phyloP scores from a whole-genome alignment of 2,888 invertebrate species.

The Drosophila subquinaria region DNA sequence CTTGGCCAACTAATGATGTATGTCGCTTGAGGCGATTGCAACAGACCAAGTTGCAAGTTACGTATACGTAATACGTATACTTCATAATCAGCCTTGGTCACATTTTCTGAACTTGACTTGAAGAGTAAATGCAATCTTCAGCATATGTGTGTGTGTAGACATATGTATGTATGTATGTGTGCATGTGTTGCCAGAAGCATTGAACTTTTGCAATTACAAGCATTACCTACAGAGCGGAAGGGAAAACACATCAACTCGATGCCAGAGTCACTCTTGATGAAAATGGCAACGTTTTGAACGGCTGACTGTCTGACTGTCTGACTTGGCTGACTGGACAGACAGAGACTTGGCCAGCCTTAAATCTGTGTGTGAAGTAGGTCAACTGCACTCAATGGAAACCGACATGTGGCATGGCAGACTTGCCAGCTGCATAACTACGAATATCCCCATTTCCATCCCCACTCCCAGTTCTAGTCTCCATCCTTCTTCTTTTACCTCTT shows the following conservation, averaged over 20 bases:
- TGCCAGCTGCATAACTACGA: constrained; percentile 43
- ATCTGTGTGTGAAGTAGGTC: constrained; percentile 69
- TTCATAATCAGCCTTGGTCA: constrained; percentile 49
- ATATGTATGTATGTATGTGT: not conserved
- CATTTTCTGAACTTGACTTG: constrained; percentile 41
- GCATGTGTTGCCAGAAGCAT: constrained; percentile 46
- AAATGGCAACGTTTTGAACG: constrained; percentile 55
- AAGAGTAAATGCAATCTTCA: not conserved
- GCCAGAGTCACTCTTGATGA: constrained; percentile 46
- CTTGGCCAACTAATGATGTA: constrained; percentile 52
- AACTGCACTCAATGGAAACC: constrained; percentile 70
- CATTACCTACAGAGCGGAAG: constrained; percentile 55
- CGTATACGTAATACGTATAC: constrained; percentile 7
- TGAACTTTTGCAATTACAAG: constrained; percentile 74
- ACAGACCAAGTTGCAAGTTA: constrained; percentile 37
- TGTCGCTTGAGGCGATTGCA: constrained; percentile 36
- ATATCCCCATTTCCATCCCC: constrained; percentile 12
- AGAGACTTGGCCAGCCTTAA: constrained; percentile 31
- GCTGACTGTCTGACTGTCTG: constrained; percentile 16
- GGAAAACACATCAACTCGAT: constrained; percentile 54
- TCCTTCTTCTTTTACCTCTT: not conserved
- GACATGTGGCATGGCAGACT: constrained; percentile 61
- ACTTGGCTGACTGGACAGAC: constrained; percentile 2
- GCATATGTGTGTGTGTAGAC: not conserved
- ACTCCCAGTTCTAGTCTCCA: constrained; percentile 5